These are phyloP conservation scores for Tonatia bakeri DNA, from an alignment of 2,113 vertebrate species.

Conservation along the genomic window DNA sequence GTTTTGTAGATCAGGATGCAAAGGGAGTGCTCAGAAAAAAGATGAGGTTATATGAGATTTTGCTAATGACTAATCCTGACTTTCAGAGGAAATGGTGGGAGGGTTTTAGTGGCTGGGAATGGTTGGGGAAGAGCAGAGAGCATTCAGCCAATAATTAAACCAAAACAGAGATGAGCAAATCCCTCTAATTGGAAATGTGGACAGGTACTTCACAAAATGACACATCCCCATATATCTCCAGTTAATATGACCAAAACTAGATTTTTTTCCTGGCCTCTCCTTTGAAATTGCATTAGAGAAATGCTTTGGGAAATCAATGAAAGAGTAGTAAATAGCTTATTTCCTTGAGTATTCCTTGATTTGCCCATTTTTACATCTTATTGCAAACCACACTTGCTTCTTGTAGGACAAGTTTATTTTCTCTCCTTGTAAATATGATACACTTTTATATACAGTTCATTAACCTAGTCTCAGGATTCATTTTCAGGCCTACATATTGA, in stretches of 20 bases:
- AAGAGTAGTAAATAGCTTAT: constrained; percentile 54
- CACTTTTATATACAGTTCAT: neutral
- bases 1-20: neutral
- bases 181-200: constrained; percentile 39
- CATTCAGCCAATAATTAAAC: constrained; percentile 7
- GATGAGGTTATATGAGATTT: neutral
- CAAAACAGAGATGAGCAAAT: neutral
- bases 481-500: constrained; percentile 9
- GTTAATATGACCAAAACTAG: constrained; percentile 9
- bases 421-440: neutral
- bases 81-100: neutral
- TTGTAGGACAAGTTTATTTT: constrained; percentile 33
- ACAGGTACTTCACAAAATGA: constrained; percentile 4
- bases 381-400: constrained; percentile 35
- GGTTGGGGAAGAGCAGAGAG: neutral
- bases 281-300: constrained; percentile 57
- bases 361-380: constrained; percentile 42
- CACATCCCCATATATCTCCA: neutral
- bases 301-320: constrained; percentile 44
- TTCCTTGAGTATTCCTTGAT: constrained; percentile 53
- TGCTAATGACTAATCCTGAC: neutral
- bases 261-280: constrained; percentile 45
- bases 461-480: neutral
- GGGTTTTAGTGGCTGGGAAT: neutral
- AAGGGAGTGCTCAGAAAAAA: neutral